Evolutionary conservation across 2,797 vertebrate genomes (phyloP).

Genomic region (Sciurus carolinensis): DNA sequence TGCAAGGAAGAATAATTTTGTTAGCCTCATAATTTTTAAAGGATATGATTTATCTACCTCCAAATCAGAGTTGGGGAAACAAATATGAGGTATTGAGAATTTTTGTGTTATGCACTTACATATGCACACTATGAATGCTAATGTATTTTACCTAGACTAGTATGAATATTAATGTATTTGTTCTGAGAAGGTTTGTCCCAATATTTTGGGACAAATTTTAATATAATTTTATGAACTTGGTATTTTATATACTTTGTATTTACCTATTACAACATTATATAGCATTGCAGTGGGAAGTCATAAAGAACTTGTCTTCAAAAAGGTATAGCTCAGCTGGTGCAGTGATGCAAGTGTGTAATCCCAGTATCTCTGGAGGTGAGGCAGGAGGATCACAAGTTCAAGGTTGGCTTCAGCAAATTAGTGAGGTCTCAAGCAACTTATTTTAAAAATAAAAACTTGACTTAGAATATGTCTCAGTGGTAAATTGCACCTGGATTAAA

Average conservation of each 20-base stretch:
- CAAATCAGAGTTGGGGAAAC: background rate
- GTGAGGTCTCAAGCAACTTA: no score
- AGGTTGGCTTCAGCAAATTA: no score
- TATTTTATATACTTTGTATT: background rate
- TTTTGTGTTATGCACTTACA: background rate
- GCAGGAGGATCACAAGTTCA: no score
- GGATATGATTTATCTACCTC: background rate
- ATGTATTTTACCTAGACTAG: background rate
- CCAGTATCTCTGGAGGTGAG: no score
- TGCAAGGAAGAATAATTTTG: background rate
- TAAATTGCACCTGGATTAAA: no score
- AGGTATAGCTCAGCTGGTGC: no score
- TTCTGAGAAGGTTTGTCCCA: background rate
- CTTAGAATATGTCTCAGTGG: no score
- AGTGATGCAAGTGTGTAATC: no score
- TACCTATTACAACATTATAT: background rate
- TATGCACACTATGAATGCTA: background rate
- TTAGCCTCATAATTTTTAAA: background rate
- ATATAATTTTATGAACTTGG: background rate
- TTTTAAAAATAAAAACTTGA: no score
- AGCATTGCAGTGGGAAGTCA: background rate
- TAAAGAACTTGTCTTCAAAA: background rate
- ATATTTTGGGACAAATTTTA: background rate
- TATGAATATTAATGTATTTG: background rate
- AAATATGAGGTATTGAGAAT: background rate